Evolutionary conservation across 1,140 invertebrate species (phyloP), one percentile per base, ranked within the genome.

Genomic region (Stegodyphus dumicola): DNA sequence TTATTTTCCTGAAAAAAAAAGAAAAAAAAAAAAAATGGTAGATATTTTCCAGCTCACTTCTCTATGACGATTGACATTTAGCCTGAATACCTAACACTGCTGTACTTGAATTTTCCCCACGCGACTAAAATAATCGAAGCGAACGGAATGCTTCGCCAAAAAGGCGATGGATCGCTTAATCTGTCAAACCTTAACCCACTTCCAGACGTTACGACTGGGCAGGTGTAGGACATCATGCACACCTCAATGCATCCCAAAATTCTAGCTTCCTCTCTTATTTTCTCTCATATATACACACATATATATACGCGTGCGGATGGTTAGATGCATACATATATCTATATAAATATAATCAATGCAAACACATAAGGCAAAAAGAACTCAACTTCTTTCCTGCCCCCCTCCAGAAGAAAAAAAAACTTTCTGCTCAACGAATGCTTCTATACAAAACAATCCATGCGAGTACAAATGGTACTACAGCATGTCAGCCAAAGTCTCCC

Each of bases 211-310:
- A 33, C 33, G 33, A 33, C 33, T 33, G 56, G 56, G 80, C 80
- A 83, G 80, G 80, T 83, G 80, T 74, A 56, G 56, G 70, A 53
- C 70, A 83, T 83, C 80, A 83, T 7, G 10, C 13, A 83, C 80
- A 83, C 80, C 71, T 83, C 80, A 83, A 56, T 67, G 71, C 18
- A 17, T 67, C 52, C 49, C 18, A 80, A 80, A 70, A 56, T 71
- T 73, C 77, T 56, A 64, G 60, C 70, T 75, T 66, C 80, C 56
- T 33, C 51, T 83, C 71, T 64, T 75, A 75, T 83, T 73, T 33
- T 54, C 70, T 83, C 70, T 73, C 49, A 73, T 66, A 18, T 18
- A 67, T 17, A 67, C 18, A 67, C 69, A 71, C 69, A 49, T 51
- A 49, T 71, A 74, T 33, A 64, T 17, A 83, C 48, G 64, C 53